Conservation (phyloP, 1,140 invertebrate species). For the Diploscapter pachys region DNA sequence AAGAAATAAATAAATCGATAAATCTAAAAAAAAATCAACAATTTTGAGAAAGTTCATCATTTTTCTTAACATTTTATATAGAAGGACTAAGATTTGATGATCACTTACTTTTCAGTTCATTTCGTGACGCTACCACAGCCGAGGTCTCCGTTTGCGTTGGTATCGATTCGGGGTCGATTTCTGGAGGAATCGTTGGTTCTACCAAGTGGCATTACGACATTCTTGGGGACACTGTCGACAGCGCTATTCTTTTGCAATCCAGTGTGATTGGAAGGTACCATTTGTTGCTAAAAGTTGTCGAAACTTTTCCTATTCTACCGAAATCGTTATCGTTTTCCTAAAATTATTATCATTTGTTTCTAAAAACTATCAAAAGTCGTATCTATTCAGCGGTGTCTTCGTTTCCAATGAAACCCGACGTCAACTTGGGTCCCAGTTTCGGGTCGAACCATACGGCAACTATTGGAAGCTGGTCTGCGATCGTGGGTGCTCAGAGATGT, state of each 20-base stretch:
- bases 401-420: constrained; percentile 44
- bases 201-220: constrained; percentile 58
- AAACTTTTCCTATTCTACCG: no score
- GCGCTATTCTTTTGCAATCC: constrained; percentile 42
- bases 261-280: constrained; percentile 17
- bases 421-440: constrained; percentile 27
- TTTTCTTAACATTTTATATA: constrained; percentile 10
- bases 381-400: constrained; percentile 34
- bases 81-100: not conserved
- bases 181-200: constrained; percentile 49
- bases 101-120: constrained; percentile 40
- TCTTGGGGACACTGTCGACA: constrained; percentile 48
- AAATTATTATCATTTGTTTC: no score
- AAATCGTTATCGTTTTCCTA: no score
- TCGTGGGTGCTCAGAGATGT: constrained; percentile 17
- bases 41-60: constrained; percentile 29
- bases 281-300: no score
- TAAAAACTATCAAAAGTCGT: not conserved
- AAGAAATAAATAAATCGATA: not conserved
- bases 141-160: constrained; percentile 51
- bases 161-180: constrained; percentile 48
- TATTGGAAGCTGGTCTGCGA: constrained; percentile 35
- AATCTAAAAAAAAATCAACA: constrained; percentile 10
- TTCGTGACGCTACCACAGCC: constrained; percentile 51
- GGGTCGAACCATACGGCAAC: constrained; percentile 21